Conservation (phyloP, 2,797 vertebrate species). For the Hemitrygon akajei region DNA sequence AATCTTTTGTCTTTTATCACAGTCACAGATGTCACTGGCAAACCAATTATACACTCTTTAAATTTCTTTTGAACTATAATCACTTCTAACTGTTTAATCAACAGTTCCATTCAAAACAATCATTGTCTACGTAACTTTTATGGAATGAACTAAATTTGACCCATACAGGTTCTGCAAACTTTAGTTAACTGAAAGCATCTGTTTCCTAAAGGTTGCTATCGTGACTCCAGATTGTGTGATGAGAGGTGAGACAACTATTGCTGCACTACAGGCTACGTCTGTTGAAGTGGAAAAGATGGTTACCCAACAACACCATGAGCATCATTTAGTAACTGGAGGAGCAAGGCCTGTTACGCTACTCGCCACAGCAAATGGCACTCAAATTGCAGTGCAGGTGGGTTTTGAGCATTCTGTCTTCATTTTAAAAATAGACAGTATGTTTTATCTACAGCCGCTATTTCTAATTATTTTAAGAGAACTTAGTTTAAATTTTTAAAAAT, state of each 20-base stretch:
- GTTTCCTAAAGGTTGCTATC: constrained; percentile 79
- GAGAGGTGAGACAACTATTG: constrained; percentile 48
- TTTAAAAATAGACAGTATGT: constrained; percentile 40
- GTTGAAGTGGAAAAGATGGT: constrained; percentile 59
- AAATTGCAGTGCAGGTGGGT: constrained; percentile 94
- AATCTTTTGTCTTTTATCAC: too few relatives aligned
- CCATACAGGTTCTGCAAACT: neutral
- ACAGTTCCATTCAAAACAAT: neutral
- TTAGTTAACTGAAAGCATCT: neutral
- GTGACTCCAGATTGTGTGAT: constrained; percentile 78
- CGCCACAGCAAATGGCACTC: constrained; percentile 97
- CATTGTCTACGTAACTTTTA: neutral
- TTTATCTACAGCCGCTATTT: neutral
- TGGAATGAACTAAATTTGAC: neutral
- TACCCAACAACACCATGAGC: constrained; percentile 76
- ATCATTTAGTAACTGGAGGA: constrained; percentile 68
- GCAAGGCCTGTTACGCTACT: constrained; percentile 85
- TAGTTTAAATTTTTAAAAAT: neutral
- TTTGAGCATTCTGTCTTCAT: constrained; percentile 36
- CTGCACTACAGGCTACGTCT: constrained; percentile 82
- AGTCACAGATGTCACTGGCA: neutral
- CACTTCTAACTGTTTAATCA: neutral
- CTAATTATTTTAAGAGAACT: neutral
- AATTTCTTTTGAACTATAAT: constrained; percentile 18
- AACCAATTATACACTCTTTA: neutral